A percentile compares a stretch with the other conserved stretches of the same genome.
phyloP scores from a whole-genome alignment of 2,113 vertebrate species.

The Redunca redunca region DNA sequence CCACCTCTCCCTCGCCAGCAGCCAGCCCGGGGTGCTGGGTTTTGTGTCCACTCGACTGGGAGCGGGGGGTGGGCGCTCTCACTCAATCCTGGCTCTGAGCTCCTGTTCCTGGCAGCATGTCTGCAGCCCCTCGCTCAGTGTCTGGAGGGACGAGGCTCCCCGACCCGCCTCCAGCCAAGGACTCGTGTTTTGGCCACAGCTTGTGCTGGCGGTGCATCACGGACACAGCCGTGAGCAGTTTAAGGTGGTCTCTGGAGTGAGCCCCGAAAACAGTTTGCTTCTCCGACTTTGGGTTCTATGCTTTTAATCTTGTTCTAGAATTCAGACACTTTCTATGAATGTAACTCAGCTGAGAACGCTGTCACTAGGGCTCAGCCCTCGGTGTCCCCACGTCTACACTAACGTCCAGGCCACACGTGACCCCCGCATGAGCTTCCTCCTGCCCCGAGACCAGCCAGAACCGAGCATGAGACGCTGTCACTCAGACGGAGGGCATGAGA shows the following conservation, averaged over 20 bases:
- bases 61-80: rapidly evolving
- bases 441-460: not conserved
- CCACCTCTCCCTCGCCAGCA: not conserved
- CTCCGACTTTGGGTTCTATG: not conserved
- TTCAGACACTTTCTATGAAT: conserved; percentile 29
- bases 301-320: conserved; percentile 23
- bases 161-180: not conserved
- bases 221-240: not conserved
- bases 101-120: not conserved
- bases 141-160: not conserved
- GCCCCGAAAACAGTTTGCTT: not conserved
- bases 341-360: conserved; percentile 9
- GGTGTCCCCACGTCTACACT: not conserved
- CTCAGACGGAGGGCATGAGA: conserved; percentile 1
- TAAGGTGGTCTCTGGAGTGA: not conserved
- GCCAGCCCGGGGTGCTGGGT: not conserved
- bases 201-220: rapidly evolving
- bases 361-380: not conserved
- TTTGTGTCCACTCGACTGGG: rapidly evolving
- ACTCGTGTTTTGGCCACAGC: not conserved
- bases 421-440: conserved; percentile 55
- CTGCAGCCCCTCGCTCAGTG: not conserved
- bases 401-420: not conserved
- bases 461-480: conserved; percentile 56
- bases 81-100: rapidly evolving